phyloP scores from a whole-genome alignment of 2,797 vertebrate species.

The Percopsis omiscomaycus region DNA sequence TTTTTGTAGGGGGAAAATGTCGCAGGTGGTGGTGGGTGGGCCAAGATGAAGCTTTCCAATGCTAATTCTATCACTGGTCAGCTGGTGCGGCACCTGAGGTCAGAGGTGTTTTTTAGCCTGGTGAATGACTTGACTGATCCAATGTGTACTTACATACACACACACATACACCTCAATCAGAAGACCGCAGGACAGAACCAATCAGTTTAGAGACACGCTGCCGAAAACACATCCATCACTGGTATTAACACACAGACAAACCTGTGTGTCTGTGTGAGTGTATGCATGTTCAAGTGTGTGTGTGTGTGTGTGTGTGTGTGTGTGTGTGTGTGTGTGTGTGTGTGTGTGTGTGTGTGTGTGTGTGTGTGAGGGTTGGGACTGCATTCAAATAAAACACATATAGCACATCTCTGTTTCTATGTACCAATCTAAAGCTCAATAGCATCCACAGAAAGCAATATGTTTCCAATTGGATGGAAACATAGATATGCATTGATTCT shows the following conservation, averaged over 20 bases:
- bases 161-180: slow-evolving; percentile 43
- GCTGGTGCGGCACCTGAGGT: slow-evolving; percentile 10
- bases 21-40: slow-evolving; percentile 19
- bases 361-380: background rate
- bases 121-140: slow-evolving; percentile 45
- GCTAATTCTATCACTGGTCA: background rate
- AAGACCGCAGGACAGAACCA: slow-evolving; percentile 66
- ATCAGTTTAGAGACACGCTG: slow-evolving; percentile 68
- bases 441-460: slow-evolving; percentile 48
- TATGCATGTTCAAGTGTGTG: slow-evolving; percentile 5
- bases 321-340: slow-evolving; percentile 1
- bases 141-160: slow-evolving; percentile 45
- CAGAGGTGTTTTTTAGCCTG: slow-evolving; percentile 31
- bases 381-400: slow-evolving; percentile 35
- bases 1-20: slow-evolving; percentile 27
- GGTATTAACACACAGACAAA: slow-evolving; percentile 62
- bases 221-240: slow-evolving; percentile 57
- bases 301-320: slow-evolving; percentile 1
- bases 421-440: slow-evolving; percentile 29
- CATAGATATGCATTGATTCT: slow-evolving; percentile 71
- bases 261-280: slow-evolving; percentile 41
- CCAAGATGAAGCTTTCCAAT: slow-evolving; percentile 8
- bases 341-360: slow-evolving; percentile 17
- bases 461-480: slow-evolving; percentile 56
- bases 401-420: slow-evolving; percentile 29